Base-by-base conservation (phyloP, 2,888 invertebrate species). In the Drosophila barbarae region DNA sequence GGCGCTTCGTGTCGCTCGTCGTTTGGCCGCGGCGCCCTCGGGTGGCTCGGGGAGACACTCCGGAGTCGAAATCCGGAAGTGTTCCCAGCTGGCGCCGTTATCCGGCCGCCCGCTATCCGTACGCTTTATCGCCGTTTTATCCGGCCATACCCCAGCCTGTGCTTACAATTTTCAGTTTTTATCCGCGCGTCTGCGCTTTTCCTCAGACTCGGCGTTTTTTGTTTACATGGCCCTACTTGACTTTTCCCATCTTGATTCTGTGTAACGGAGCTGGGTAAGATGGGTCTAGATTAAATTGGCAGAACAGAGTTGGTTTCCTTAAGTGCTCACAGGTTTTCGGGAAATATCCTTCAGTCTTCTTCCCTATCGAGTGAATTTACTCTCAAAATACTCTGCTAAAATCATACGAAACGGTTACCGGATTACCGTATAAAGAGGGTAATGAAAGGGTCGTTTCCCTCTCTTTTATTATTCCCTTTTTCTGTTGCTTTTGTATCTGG, bases 131-230 rank as follows among this genome's bases (percentile, higher is more conserved):
- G 10, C 2, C 21, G 38, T 13, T 13, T n/a, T 76, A 76, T 76
- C 76, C 76, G 81, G 8, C 13, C 9, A 26, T 42, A 9, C 72
- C 39, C 35, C 44, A 36, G 34, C 34, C 23, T 13, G 7, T 13
- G 13, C 21, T 13, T 13, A 41, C 23, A 23, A 0, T n/a, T 6
- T 26, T 8, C 30, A 18, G 10, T 18, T 38, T 47, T 72, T 77
- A 77, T 77, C 77, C 77, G 59, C n/a, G 82, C 82, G 79, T 63
- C 64, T 77, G 77, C 77, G 77, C 67, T 5, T 13, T 71, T n/a
- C 34, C 15, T 12, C 13, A 13, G 26, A 44, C n/a, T 30, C 55
- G 44, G 26, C 28, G 3, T 18, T 46, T 35, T 50, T 76, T 77
- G 82, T 82, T 79, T 77, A 82, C 76, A 76, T 69, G 61, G 59